Evolutionary conservation across 2,113 vertebrate species (phyloP), one percentile per base, ranked within the genome.

Genomic region (Nothobranchius kuhntae): DNA sequence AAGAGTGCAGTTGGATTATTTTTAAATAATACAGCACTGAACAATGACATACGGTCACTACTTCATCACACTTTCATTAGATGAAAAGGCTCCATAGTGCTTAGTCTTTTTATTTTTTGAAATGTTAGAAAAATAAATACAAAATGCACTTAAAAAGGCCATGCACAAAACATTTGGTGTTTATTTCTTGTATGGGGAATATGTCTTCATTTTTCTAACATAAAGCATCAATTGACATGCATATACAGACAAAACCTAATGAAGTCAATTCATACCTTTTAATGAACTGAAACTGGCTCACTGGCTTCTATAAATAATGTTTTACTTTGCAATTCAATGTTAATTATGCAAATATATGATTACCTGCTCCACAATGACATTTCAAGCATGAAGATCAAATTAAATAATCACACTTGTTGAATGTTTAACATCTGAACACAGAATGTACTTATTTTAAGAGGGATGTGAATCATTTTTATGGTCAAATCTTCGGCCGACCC

Each of bases 101-200:
- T 30, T 30, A n/a, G n/a, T 10, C n/a, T 3, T 17, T 51, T 48
- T 11, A 30, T 30, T 3, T 3, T 3, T 3, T 3, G 30, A 30
- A 30, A 30, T 30, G 4, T 30, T 30, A 3, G 30, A 30, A 30
- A 30, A 30, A 30, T 3, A 30, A 30, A 30, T 30, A 30, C 1
- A 30, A 30, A 30, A 30, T 30, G 30, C 30, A 30, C 1, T 30
- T 30, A 30, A 30, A 30, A 30, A 30, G 2, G 30, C 30, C 30
- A 40, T 40, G 38, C 38, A 40, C 7, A 73, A 87, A 84, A 77
- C 75, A 84, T 71, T 51, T 65, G 57, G 75, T 71, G 51, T 78
- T 52, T 9, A 73, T 70, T 61, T 61, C 55, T 15, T 53, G 24
- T 26, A 40, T 55, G 38, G 64, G 72, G 54, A 67, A 53, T 17